These are phyloP conservation scores for Cheilosia vulpina DNA, from an alignment of 2,888 invertebrate genomes.

Conservation along the genomic window DNA sequence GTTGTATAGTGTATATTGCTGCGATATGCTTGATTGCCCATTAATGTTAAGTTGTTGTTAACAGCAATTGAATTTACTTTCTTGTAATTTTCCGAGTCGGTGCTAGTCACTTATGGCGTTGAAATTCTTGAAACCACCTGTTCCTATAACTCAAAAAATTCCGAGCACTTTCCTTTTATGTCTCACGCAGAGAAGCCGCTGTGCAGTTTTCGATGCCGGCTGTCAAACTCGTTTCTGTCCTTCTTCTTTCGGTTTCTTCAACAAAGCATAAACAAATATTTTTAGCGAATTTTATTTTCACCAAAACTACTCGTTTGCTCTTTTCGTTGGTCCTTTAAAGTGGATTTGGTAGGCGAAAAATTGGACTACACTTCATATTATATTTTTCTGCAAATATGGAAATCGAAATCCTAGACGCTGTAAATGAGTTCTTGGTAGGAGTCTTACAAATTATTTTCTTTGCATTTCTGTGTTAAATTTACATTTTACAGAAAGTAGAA, in stretches of 20 bases:
- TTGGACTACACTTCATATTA: not conserved
- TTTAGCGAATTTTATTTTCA: not conserved
- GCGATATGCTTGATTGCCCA: too few species aligned
- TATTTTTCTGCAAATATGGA: conserved; percentile 77
- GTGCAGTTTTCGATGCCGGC: not conserved
- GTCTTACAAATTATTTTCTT: not conserved
- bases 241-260: not conserved
- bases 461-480: not conserved
- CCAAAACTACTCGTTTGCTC: not conserved
- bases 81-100: too few species aligned
- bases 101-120: too few species aligned
- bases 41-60: too few species aligned
- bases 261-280: conserved; percentile 8
- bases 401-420: conserved; percentile 79
- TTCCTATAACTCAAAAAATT: not conserved
- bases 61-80: too few species aligned
- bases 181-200: not conserved
- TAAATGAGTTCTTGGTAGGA: conserved; percentile 80
- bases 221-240: conserved; percentile 21
- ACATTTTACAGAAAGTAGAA: conserved; percentile 87
- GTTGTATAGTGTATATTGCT: too few species aligned
- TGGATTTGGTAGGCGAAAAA: not conserved
- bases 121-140: not conserved
- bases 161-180: conserved; percentile 2
- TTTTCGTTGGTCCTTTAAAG: not conserved